These are phyloP conservation scores for Zonitis immaculata DNA, from an alignment of 2,888 invertebrate genomes.

Conservation along the genomic window DNA sequence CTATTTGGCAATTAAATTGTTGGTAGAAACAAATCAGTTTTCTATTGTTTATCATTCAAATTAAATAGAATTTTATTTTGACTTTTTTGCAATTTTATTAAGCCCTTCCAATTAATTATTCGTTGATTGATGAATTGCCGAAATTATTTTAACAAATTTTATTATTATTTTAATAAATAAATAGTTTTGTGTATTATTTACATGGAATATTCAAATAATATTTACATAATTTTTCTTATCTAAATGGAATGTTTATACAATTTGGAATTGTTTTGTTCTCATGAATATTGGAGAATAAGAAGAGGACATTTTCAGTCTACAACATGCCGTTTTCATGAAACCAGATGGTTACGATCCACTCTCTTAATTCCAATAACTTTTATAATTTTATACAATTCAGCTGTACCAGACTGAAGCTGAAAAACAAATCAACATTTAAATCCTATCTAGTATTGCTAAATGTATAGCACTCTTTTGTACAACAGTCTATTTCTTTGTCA, in stretches of 20 bases:
- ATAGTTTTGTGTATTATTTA: slow-evolving; percentile 4
- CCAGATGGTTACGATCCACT: not conserved
- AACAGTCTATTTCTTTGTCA: not conserved
- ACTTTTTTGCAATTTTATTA: not conserved
- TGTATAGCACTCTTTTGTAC: slow-evolving; percentile 21
- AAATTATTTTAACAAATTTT: no score
- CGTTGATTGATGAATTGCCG: slow-evolving; percentile 15
- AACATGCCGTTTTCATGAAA: slow-evolving; percentile 24
- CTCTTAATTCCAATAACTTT: not conserved
- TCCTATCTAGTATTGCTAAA: slow-evolving; percentile 25
- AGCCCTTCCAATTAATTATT: slow-evolving; percentile 14
- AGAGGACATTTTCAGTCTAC: slow-evolving; percentile 30
- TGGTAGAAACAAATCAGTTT: not conserved
- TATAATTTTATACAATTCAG: slow-evolving; percentile 10
- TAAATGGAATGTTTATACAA: slow-evolving; percentile 4
- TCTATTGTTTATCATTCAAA: not conserved
- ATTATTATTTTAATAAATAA: slow-evolving; percentile 9
- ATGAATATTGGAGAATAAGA: slow-evolving; percentile 2
- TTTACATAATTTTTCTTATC: not conserved
- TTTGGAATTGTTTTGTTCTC: not conserved
- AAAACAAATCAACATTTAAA: slow-evolving; percentile 3
- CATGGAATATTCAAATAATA: not conserved
- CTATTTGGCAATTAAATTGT: slow-evolving; percentile 7
- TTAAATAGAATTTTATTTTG: not conserved
- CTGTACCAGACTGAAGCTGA: slow-evolving; percentile 4